Base-by-base conservation (phyloP, 92 coral and sea anemone genomes). In the Ricordea florida region DNA sequence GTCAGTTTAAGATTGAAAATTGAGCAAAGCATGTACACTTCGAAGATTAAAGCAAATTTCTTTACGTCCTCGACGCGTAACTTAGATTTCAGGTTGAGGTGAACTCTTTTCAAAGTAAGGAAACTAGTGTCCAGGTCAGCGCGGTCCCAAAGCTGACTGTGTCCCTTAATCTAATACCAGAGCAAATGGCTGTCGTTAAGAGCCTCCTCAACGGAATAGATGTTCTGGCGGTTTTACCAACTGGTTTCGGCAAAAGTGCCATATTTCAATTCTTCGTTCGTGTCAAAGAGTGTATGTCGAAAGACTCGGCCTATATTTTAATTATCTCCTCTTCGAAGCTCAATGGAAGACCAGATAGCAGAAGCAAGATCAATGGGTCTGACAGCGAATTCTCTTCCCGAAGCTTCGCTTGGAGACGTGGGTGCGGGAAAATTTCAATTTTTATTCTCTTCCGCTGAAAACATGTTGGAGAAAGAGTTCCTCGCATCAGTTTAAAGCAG, bases 201-300 rank as follows among this genome's bases (percentile, higher is more conserved):
- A 17, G 5, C 3, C n/a, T n/a, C n/a, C n/a, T n/a, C n/a, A n/a
- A n/a, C 27, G 53, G 60, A 8, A n/a, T 17, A 28, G 81, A 60
- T 42, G 58, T 74, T 13, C 29, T 58, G 30, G 72, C 53, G 6
- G 28, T 72, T 36, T 65, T 72, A 10, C 80, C 80, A 15, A 57
- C 81, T 31, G 72, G 81, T 17, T 74, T 74, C 37, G 81, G 81
- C n/a, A 74, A 74, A 58, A 74, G 81, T 30, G 14, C 58, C 26
- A 72, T 72, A 10, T 72, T 29, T 50, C 80, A 74, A 32, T 35
- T 74, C 24, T 34, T 74, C 41, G 72, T 65, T 25, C 20, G 72
- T 17, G 53, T 65, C 20, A 43, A 65, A 27, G 72, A 65, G 32
- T 41, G 10, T 13, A 11, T 74, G 27, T 33, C 50, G 35, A 68